Percentiles rank a stretch among this genome's conserved stretches.
Conservation (phyloP, 2,113 vertebrate genomes). For the Pseudolaguvia tuberculata region DNA sequence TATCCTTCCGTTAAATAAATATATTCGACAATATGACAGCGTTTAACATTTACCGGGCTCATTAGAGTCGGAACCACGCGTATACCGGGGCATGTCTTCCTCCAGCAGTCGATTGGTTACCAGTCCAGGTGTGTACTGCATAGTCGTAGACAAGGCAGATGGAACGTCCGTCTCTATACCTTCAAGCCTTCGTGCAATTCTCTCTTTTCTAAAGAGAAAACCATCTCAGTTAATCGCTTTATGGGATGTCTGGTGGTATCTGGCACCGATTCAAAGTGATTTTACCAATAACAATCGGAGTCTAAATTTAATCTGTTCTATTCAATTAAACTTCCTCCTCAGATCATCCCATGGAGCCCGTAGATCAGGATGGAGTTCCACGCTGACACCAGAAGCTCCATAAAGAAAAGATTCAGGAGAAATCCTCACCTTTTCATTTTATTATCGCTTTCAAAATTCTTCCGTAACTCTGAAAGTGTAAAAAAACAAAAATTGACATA, state of each 20-base stretch:
- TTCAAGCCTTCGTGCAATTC: constrained; percentile 89
- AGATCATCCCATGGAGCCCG: not conserved
- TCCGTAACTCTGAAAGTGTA: constrained; percentile 93
- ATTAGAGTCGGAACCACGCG: constrained; percentile 83
- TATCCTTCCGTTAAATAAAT: not conserved
- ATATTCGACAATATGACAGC: not conserved
- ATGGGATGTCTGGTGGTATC: not conserved
- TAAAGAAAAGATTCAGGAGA: not conserved
- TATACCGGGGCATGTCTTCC: constrained; percentile 90
- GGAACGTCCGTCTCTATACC: constrained; percentile 87
- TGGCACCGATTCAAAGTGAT: no score
- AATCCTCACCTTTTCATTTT: constrained; percentile 89
- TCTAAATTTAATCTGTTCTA: not conserved
- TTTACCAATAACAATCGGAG: not conserved
- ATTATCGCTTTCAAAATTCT: constrained; percentile 82
- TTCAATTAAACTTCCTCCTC: not conserved
- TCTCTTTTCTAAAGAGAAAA: constrained; percentile 79
- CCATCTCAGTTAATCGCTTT: not conserved
- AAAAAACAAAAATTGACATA: not conserved
- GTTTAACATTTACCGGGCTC: constrained; percentile 80
- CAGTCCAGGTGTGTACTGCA: constrained; percentile 67
- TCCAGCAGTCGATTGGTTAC: constrained; percentile 88
- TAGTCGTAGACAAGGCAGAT: constrained; percentile 77
- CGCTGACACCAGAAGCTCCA: not conserved
- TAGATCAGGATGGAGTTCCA: not conserved